phyloP scores from a whole-genome alignment of 2,888 invertebrate genomes.

The Lacanobia wlatinum region DNA sequence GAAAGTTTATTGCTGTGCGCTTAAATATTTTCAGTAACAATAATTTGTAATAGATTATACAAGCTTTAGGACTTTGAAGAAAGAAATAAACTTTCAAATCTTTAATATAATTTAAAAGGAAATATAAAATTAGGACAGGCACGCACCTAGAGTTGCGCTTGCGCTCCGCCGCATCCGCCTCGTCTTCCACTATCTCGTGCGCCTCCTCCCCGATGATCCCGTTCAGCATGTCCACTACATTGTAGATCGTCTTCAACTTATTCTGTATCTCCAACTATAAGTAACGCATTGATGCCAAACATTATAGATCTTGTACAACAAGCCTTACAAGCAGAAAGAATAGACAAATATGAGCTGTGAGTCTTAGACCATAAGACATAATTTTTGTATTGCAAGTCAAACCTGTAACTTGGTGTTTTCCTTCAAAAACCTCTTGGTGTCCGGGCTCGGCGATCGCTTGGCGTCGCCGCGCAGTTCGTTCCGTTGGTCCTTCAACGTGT shows the following conservation, averaged over 20 bases:
- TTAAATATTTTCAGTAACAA: slow-evolving; percentile 15
- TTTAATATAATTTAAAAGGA: slow-evolving; percentile 22
- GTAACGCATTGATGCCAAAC: slow-evolving; percentile 56
- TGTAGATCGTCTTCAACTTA: slow-evolving; percentile 95
- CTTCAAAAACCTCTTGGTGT: slow-evolving; percentile 94
- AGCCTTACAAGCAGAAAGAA: slow-evolving; percentile 60
- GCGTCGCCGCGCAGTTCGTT: slow-evolving; percentile 93
- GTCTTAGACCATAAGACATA: slow-evolving; percentile 40
- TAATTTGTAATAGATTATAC: not conserved
- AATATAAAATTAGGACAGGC: slow-evolving; percentile 28
- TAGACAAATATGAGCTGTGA: slow-evolving; percentile 56
- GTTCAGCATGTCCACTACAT: slow-evolving; percentile 96
- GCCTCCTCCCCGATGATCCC: slow-evolving; percentile 95
- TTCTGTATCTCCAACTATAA: slow-evolving; percentile 94
- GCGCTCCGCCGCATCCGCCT: slow-evolving; percentile 75
- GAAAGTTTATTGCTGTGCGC: slow-evolving; percentile 49
- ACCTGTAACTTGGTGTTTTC: slow-evolving; percentile 97
- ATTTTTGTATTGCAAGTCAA: slow-evolving; percentile 72
- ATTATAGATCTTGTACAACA: slow-evolving; percentile 52
- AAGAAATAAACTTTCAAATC: slow-evolving; percentile 55
- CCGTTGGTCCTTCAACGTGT: slow-evolving; percentile 94
- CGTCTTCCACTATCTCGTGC: slow-evolving; percentile 72
- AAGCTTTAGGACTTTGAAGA: not conserved
- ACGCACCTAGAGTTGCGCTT: slow-evolving; percentile 87
- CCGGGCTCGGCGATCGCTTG: slow-evolving; percentile 93